Evolutionary conservation across 2,888 invertebrate species (phyloP).

Genomic region (Oscheius myriophilus): DNA sequence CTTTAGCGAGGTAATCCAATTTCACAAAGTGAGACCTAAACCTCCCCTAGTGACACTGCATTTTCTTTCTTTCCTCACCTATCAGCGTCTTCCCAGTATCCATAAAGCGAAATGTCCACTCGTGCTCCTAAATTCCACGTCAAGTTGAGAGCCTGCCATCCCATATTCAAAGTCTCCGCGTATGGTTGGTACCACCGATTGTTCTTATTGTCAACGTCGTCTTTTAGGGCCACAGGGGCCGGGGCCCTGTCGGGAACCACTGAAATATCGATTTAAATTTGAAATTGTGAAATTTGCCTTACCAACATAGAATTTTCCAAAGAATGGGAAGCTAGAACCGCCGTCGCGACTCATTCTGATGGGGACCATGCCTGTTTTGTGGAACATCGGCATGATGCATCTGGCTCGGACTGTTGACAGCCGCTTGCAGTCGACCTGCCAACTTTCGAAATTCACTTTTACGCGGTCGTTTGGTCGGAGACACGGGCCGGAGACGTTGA

Average conservation of each 20-base stretch:
- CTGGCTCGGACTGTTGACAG: conserved; percentile 60
- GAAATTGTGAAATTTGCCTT: conserved; percentile 12
- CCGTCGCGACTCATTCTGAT: conserved; percentile 68
- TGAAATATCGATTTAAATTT: conserved; percentile 30
- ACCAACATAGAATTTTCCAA: conserved; percentile 66
- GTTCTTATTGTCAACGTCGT: conserved; percentile 54
- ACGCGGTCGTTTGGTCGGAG: conserved; percentile 82
- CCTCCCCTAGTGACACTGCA: neutral
- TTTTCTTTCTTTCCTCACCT: conserved; percentile 1
- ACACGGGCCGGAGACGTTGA: conserved; percentile 95
- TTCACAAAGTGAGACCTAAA: conserved; percentile 52
- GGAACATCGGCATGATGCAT: conserved; percentile 69
- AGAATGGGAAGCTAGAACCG: conserved; percentile 67
- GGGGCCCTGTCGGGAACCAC: conserved; percentile 58
- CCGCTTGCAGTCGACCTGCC: conserved; percentile 57
- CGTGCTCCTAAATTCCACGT: conserved; percentile 64
- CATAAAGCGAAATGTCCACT: conserved; percentile 66
- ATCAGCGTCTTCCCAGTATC: conserved; percentile 69
- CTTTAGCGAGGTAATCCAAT: conserved; percentile 55
- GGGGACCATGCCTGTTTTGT: conserved; percentile 66
- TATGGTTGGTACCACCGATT: conserved; percentile 61
- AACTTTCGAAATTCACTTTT: conserved; percentile 69
- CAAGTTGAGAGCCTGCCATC: conserved; percentile 61
- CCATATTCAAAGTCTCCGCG: conserved; percentile 51
- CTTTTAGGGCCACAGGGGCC: conserved; percentile 50